These are phyloP conservation scores for Smittia aterrima DNA, from an alignment of 2,888 invertebrate genomes.

Conservation along the genomic window DNA sequence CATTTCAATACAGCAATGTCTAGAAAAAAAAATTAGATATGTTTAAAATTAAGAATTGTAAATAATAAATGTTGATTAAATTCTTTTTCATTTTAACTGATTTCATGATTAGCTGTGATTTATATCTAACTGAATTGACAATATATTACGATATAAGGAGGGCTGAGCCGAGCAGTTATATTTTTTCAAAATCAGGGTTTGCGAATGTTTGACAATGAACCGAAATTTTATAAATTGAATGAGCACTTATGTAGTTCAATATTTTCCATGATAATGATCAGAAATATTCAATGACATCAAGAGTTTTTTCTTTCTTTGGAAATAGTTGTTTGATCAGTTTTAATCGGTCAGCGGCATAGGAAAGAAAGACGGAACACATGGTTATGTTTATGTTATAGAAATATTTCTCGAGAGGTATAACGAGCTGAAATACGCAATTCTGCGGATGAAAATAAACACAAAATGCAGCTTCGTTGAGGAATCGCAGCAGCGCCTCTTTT, in stretches of 20 bases:
- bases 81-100: neutral
- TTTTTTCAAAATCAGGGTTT: neutral
- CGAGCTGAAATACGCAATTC: slow-evolving; percentile 2
- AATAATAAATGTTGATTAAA: neutral
- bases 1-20: slow-evolving; percentile 14
- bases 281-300: no score
- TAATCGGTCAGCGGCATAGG: neutral
- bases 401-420: neutral
- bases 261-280: no score
- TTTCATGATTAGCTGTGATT: slow-evolving; percentile 5
- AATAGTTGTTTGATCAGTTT: neutral
- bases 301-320: no score
- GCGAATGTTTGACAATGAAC: no score
- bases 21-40: neutral
- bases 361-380: neutral
- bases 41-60: neutral
- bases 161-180: neutral
- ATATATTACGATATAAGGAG: neutral
- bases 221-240: no score
- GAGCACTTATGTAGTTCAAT: no score
- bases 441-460: neutral
- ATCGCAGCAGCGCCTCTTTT: neutral
- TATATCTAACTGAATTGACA: neutral
- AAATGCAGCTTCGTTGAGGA: neutral
- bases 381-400: neutral